Conservation (phyloP, 2,888 invertebrate species). For the Hydraecia micacea region DNA sequence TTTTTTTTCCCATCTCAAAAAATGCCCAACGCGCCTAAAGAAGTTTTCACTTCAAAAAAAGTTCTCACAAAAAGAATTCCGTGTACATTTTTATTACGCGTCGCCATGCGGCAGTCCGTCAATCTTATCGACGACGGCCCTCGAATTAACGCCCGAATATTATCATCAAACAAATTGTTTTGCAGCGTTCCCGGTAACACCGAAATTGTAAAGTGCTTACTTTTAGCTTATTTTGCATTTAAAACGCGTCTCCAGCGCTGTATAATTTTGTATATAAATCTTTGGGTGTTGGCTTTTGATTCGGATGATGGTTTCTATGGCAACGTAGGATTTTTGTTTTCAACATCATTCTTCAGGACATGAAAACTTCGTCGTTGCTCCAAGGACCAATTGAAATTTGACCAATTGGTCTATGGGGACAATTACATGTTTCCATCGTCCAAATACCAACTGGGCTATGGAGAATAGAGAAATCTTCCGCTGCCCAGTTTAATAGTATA, state of each 20-base stretch:
- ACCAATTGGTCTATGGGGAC: no score
- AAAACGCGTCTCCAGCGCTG: constrained; percentile 49
- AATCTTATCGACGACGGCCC: constrained; percentile 72
- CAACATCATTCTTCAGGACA: no score
- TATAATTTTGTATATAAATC: constrained; percentile 54
- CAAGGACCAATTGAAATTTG: no score
- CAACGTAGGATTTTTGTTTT: no score
- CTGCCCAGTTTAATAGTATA: no score
- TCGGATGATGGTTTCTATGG: constrained; percentile 7
- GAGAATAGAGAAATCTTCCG: no score
- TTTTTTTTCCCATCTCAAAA: no score
- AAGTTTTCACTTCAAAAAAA: no score
- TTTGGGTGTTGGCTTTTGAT: constrained; percentile 37
- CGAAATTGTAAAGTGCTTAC: constrained; percentile 59
- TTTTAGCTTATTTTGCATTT: constrained; percentile 59
- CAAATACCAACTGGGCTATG: no score
- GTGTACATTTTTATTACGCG: constrained; percentile 67
- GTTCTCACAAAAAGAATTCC: constrained; percentile 23
- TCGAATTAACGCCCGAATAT: constrained; percentile 76
- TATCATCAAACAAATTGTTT: constrained; percentile 76
- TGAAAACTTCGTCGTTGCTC: no score
- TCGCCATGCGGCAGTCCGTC: constrained; percentile 64
- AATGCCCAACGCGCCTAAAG: no score
- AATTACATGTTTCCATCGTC: no score
- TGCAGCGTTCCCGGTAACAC: constrained; percentile 59